These are phyloP conservation scores for Seira ritae DNA, from an alignment of 2,888 invertebrate species.

Conservation along the genomic window DNA sequence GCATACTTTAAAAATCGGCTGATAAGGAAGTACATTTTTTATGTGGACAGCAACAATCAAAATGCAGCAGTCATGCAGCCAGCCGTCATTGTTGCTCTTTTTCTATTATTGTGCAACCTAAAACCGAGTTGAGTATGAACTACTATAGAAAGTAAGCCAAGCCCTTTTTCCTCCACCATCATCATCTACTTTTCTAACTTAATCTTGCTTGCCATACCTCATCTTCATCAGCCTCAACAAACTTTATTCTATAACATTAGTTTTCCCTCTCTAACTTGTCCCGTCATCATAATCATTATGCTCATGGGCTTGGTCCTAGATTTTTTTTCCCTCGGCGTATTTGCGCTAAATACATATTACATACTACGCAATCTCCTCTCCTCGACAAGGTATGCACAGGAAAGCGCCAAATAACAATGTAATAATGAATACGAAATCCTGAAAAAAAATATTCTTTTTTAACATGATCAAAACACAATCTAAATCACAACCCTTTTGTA, in stretches of 20 bases:
- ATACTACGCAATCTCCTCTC: too few relatives aligned
- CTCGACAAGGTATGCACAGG: too few relatives aligned
- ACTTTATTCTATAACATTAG: too few relatives aligned
- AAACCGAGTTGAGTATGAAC: constrained; percentile 27
- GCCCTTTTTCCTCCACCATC: background rate
- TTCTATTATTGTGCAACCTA: constrained; percentile 18
- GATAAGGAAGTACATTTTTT: constrained; percentile 20
- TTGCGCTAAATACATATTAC: too few relatives aligned
- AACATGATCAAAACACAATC: too few relatives aligned
- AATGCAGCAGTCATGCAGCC: background rate
- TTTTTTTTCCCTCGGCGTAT: too few relatives aligned
- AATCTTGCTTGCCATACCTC: background rate
- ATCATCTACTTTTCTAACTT: background rate
- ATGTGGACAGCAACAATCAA: background rate
- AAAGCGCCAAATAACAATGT: too few relatives aligned
- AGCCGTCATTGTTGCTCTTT: background rate
- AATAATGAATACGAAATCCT: too few relatives aligned
- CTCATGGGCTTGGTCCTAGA: constrained; percentile 44
- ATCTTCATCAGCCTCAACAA: background rate
- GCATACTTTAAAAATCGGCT: background rate
- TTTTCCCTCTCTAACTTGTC: background rate
- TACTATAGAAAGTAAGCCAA: constrained; percentile 25
- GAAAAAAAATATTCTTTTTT: too few relatives aligned
- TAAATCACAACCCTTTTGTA: too few relatives aligned
- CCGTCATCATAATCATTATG: constrained; percentile 19